Evolutionary conservation across 2,113 vertebrate genomes (phyloP).

Genomic region (Numenius arquata): DNA sequence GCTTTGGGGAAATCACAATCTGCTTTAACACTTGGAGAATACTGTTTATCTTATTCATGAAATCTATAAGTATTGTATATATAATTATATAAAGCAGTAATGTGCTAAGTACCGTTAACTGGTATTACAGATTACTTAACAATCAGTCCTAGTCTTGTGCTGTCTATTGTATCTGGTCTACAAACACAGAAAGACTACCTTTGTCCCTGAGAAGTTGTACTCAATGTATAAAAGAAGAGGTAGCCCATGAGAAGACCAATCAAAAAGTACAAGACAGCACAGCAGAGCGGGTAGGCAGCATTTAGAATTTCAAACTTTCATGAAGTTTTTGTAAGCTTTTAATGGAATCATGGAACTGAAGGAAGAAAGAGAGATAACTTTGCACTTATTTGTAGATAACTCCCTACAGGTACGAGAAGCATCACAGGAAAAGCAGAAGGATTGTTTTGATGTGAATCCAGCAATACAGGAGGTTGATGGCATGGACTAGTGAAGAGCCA

Average conservation of each 20-base stretch:
- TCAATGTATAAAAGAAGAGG: not conserved
- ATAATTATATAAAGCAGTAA: not conserved
- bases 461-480: not conserved
- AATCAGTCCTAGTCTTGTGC: not conserved
- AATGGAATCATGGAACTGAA: not conserved
- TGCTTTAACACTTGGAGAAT: not conserved
- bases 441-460: not conserved
- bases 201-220: not conserved
- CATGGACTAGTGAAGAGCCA: not conserved
- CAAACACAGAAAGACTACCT: not conserved
- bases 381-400: not conserved
- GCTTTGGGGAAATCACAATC: not conserved
- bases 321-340: not conserved
- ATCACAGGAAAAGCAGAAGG: not conserved
- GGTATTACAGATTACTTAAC: not conserved
- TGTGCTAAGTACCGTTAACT: not conserved
- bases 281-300: not conserved
- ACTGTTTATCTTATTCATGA: not conserved
- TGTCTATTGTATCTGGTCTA: too few relatives aligned
- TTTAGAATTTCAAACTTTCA: not conserved
- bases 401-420: fast-evolving
- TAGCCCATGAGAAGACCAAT: not conserved
- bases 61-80: not conserved
- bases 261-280: not conserved
- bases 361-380: not conserved